Conservation (phyloP, 2,797 vertebrate genomes). For the Moxostoma hubbsi region DNA sequence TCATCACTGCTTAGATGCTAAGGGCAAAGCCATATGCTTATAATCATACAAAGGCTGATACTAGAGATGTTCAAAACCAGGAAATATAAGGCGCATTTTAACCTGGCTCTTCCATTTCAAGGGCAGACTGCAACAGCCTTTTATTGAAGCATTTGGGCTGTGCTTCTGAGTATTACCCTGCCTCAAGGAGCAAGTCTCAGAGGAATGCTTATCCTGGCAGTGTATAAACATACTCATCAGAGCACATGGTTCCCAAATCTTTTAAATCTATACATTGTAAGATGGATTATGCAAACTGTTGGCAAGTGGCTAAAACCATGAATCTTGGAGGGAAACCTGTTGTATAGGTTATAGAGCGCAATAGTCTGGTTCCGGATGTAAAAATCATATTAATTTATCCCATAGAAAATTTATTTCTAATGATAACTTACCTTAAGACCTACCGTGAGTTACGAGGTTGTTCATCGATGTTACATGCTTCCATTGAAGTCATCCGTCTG, state of each 20-base stretch:
- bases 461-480: too few species aligned
- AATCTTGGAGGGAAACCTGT: too few species aligned
- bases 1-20: background rate
- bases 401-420: too few species aligned
- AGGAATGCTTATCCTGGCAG: slow-evolving; percentile 47
- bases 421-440: too few species aligned
- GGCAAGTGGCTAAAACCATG: too few species aligned
- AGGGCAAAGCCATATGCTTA: background rate
- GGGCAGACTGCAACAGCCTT: slow-evolving; percentile 69
- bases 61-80: background rate
- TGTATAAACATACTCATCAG: slow-evolving; percentile 18
- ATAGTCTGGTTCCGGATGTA: too few species aligned
- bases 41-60: slow-evolving; percentile 2
- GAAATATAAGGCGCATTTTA: slow-evolving; percentile 3
- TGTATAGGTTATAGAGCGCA: too few species aligned
- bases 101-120: slow-evolving; percentile 67
- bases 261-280: background rate
- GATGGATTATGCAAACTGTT: background rate
- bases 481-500: too few species aligned
- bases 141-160: slow-evolving; percentile 70
- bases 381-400: too few species aligned
- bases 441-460: too few species aligned
- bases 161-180: slow-evolving; percentile 58
- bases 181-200: slow-evolving; percentile 29
- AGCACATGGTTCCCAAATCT: too few species aligned